Conservation (phyloP, 2,113 vertebrate species). For the Atherinomorus stipes region DNA sequence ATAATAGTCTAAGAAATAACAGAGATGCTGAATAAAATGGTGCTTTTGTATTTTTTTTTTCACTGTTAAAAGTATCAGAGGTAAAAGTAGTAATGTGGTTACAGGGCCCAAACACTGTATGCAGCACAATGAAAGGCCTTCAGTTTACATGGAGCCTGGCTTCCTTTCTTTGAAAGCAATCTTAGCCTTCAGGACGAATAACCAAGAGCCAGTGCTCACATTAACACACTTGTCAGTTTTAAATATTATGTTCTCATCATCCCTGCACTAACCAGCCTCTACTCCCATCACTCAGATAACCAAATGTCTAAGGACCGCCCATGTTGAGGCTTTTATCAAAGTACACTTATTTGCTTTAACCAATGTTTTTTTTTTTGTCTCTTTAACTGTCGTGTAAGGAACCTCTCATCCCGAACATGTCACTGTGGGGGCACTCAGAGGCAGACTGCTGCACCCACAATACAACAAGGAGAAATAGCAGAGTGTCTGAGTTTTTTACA, state of each 20-base stretch:
- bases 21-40: neutral
- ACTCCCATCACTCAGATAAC: neutral
- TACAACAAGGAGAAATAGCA: too few species aligned
- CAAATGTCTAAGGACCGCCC: too few species aligned
- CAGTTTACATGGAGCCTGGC: neutral
- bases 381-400: too few species aligned
- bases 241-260: slow-evolving; percentile 32
- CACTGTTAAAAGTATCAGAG: neutral
- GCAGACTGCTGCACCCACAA: too few species aligned
- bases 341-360: too few species aligned
- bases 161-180: neutral
- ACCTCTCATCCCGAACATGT: too few species aligned
- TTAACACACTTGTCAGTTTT: neutral
- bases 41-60: slow-evolving; percentile 2
- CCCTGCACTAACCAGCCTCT: slow-evolving; percentile 20
- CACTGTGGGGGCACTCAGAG: too few species aligned
- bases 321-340: too few species aligned
- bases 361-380: too few species aligned
- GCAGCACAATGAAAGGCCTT: neutral
- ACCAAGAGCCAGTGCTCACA: neutral
- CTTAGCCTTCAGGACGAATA: neutral
- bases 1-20: neutral
- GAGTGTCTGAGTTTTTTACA: too few species aligned
- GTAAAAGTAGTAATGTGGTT: neutral
- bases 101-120: neutral